Percentiles rank a stretch among this genome's conserved stretches.
Conservation (phyloP, 2,797 vertebrate genomes). For the Urophycis tenuis region DNA sequence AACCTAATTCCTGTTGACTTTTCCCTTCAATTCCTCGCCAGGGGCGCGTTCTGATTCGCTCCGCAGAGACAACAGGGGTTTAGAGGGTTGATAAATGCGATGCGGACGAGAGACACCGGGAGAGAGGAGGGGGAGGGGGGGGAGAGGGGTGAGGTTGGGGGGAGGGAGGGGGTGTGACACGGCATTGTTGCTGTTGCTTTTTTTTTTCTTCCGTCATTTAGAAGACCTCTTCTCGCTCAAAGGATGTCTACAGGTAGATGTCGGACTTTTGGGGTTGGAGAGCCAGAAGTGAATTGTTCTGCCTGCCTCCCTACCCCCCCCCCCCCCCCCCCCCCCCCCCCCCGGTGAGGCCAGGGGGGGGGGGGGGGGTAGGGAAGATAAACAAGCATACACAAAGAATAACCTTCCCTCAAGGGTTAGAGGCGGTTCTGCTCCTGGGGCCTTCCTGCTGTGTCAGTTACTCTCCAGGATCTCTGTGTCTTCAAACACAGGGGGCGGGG, state of each 20-base stretch:
- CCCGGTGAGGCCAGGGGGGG: no score
- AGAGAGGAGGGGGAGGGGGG: slow-evolving; percentile 70
- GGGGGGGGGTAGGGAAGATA: not conserved
- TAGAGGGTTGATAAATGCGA: slow-evolving; percentile 76
- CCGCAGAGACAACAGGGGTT: slow-evolving; percentile 92
- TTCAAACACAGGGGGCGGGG: slow-evolving; percentile 20
- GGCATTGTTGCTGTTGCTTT: slow-evolving; percentile 60
- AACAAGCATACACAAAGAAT: not conserved
- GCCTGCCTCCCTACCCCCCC: no score
- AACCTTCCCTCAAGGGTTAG: not conserved
- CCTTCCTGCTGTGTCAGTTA: not conserved
- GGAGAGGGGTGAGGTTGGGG: slow-evolving; percentile 65
- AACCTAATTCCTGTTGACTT: slow-evolving; percentile 99
- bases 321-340: no score
- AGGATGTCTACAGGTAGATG: not conserved
- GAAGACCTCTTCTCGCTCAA: slow-evolving; percentile 29
- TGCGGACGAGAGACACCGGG: slow-evolving; percentile 76
- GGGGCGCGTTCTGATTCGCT: slow-evolving; percentile 91
- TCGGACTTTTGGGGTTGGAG: not conserved
- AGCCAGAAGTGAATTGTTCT: no score
- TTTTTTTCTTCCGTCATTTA: slow-evolving; percentile 41
- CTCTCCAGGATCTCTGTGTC: slow-evolving; percentile 28
- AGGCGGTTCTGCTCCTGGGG: not conserved
- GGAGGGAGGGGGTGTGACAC: slow-evolving; percentile 32
- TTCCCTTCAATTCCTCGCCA: slow-evolving; percentile 90